A percentile compares a stretch with the other conserved stretches of the same genome.
Conservation (phyloP, 2,113 vertebrate species). For the Xenus cinereus region DNA sequence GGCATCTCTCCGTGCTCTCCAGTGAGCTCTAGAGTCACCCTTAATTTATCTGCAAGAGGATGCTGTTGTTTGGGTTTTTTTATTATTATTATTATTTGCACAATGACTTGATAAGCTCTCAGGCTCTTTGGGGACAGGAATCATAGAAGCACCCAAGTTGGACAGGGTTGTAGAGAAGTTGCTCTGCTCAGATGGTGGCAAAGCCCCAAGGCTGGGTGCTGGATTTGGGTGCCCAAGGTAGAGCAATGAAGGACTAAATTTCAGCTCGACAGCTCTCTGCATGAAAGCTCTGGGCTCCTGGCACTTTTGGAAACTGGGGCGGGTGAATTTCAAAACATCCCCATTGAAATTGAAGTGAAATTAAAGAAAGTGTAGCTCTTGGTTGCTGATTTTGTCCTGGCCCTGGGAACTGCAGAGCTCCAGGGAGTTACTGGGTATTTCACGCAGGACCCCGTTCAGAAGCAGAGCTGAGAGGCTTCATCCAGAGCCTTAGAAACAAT, state of each 20-base stretch:
- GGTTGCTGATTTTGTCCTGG: neutral
- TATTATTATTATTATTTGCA: too few species aligned
- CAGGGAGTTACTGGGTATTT: neutral
- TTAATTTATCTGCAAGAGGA: neutral
- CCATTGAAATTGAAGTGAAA: neutral
- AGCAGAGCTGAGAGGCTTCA: neutral
- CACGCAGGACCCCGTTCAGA: neutral
- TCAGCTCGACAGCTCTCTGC: neutral
- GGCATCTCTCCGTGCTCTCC: accelerated
- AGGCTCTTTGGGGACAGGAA: neutral
- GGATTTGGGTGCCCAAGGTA: neutral
- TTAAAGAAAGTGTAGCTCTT: neutral
- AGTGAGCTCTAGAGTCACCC: neutral
- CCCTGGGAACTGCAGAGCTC: neutral
- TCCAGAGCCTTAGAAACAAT: neutral
- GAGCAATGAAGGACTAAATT: neutral
- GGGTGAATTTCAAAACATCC: neutral
- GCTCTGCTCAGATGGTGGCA: neutral
- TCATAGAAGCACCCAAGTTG: too few species aligned
- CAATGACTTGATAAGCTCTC: neutral
- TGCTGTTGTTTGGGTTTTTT: neutral
- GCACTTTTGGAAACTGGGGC: neutral
- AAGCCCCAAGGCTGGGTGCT: neutral
- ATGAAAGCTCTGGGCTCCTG: neutral
- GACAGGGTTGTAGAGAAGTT: neutral